Percentiles rank a stretch among this genome's conserved stretches.
phyloP scores from a whole-genome alignment of 1,140 invertebrate genomes.

The Neodiprion pinetum region DNA sequence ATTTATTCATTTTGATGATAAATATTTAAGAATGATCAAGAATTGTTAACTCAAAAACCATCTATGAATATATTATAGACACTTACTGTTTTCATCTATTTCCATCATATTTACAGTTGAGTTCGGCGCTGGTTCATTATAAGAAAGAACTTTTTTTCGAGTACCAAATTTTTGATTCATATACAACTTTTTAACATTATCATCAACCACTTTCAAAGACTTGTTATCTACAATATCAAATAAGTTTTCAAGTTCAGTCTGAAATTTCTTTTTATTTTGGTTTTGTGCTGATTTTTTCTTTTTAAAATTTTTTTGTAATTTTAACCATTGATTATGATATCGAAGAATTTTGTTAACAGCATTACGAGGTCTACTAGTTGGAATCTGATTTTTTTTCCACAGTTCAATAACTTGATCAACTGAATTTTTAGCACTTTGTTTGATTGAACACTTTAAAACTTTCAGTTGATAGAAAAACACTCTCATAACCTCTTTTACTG shows the following conservation, averaged over 20 bases:
- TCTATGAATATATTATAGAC: too few species aligned
- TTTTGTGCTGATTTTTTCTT: constrained; percentile 18
- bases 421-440: constrained; percentile 20
- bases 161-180: constrained; percentile 14
- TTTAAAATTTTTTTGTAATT: constrained; percentile 18
- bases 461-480: constrained; percentile 20
- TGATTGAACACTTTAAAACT: constrained; percentile 16
- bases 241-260: too few species aligned
- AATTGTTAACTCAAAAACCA: too few species aligned
- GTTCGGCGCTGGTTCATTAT: too few species aligned
- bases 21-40: not conserved
- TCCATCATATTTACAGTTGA: too few species aligned
- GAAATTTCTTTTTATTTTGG: constrained; percentile 3
- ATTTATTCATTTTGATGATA: constrained; percentile 9
- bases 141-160: not conserved
- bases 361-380: constrained; percentile 10
- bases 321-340: constrained; percentile 19
- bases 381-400: constrained; percentile 2
- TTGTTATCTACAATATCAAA: constrained; percentile 13
- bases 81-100: too few species aligned
- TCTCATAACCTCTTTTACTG: constrained; percentile 21
- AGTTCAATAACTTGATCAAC: too few species aligned
- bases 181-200: constrained; percentile 17
- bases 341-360: constrained; percentile 15
- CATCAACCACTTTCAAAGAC: constrained; percentile 14